Evolutionary conservation across 2,113 vertebrate genomes (phyloP).

Genomic region (cattle (Bos taurus)): ARS-UCD2.0 NC_037357.1:103071001-103071500

Average conservation of each 20-base stretch:
- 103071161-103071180: background rate
- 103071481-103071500: background rate
- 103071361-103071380: background rate
- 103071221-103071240: background rate
- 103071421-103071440: background rate
- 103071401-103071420: background rate
- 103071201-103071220: background rate
- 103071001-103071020: background rate
- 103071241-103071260: background rate
- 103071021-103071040: background rate
- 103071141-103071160: background rate
- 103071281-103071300: slow-evolving; percentile 18
- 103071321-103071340: background rate
- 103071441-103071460: background rate
- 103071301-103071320: background rate
- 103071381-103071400: background rate
- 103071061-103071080: background rate
- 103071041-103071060: background rate
- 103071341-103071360: background rate
- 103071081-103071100: background rate
- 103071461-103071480: background rate
- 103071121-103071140: background rate
- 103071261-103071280: background rate
- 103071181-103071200: background rate
- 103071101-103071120: background rate